A percentile compares a stretch with the other conserved stretches of the same genome.
These are phyloP conservation scores for Antechinus flavipes DNA, from an alignment of 2,113 vertebrate genomes.

Conservation along the genomic window DNA sequence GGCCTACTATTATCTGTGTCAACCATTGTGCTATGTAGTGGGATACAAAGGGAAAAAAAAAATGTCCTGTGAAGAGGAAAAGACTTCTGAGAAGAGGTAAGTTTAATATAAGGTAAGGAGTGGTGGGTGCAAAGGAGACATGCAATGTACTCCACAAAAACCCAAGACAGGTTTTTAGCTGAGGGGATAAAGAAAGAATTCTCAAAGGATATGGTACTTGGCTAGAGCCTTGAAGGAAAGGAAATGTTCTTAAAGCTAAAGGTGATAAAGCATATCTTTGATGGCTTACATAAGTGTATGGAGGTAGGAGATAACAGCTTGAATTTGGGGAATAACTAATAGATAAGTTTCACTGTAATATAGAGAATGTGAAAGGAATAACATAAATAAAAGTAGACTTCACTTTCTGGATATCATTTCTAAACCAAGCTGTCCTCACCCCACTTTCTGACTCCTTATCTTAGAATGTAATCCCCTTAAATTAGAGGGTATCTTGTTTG, in stretches of 20 bases:
- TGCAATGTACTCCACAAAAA: not conserved
- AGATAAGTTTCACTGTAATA: not conserved
- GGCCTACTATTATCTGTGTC: not conserved
- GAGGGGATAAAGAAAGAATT: not conserved
- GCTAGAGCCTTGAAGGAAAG: not conserved
- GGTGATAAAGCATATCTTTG: not conserved
- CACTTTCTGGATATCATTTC: not conserved
- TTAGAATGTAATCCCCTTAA: not conserved
- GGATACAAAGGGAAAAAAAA: not conserved
- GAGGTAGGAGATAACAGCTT: not conserved
- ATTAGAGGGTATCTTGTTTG: not conserved
- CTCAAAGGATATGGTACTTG: not conserved
- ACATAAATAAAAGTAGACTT: not conserved
- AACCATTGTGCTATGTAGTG: not conserved
- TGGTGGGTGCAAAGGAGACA: not conserved
- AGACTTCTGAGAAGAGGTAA: not conserved
- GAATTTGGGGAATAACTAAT: not conserved
- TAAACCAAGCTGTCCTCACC: not conserved
- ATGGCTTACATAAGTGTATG: not conserved
- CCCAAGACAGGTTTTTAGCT: not conserved
- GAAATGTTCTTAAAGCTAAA: not conserved
- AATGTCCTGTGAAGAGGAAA: not conserved
- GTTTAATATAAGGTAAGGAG: not conserved
- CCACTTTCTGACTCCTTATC: not conserved
- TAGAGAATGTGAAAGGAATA: not conserved